Conservation (phyloP, 2,888 invertebrate genomes). For the Sipha maydis region DNA sequence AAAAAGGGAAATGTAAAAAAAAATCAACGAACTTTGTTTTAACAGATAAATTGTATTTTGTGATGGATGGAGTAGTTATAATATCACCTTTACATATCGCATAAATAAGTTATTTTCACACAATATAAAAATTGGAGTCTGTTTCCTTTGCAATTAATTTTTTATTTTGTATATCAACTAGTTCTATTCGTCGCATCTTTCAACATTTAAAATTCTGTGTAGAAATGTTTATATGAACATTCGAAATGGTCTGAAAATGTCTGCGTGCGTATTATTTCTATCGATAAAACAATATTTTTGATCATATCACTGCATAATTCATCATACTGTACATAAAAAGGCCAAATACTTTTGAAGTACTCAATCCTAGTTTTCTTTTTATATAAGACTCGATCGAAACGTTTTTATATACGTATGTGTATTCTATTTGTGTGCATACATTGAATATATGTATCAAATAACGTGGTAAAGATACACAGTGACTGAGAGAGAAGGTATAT, state of each 20-base stretch:
- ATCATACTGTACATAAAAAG: slow-evolving; percentile 5
- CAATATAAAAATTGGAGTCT: not conserved
- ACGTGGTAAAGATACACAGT: not conserved
- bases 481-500: not conserved
- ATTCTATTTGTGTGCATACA: not conserved
- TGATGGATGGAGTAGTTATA: not conserved
- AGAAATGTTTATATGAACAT: not conserved
- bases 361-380: slow-evolving; percentile 39
- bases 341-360: slow-evolving; percentile 7
- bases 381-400: not conserved
- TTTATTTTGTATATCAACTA: too few relatives aligned
- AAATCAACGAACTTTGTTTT: not conserved
- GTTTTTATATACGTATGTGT: not conserved
- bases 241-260: not conserved
- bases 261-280: not conserved
- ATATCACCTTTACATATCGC: not conserved
- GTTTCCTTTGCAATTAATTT: not conserved
- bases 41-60: not conserved
- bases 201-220: too few relatives aligned
- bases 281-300: slow-evolving; percentile 1
- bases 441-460: not conserved
- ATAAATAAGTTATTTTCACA: not conserved
- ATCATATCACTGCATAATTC: slow-evolving; percentile 39
- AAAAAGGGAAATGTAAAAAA: not conserved
- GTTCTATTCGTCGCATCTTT: too few relatives aligned